These are phyloP conservation scores for Tipula lateralis DNA, from an alignment of 2,888 invertebrate genomes.

Conservation along the genomic window DNA sequence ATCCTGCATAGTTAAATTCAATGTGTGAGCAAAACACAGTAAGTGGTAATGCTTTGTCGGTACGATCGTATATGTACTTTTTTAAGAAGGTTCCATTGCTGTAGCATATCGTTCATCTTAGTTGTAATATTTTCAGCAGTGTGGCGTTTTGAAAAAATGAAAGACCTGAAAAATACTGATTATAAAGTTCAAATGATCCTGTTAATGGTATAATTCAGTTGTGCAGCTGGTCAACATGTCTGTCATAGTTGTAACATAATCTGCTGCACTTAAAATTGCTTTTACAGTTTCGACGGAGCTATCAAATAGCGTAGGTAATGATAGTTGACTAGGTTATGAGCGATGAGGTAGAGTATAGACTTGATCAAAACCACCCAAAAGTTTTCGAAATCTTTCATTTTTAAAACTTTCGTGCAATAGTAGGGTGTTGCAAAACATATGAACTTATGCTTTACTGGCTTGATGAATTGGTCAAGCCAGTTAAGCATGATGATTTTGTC, in stretches of 20 bases:
- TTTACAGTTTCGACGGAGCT: background rate
- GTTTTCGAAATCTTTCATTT: conserved; percentile 36
- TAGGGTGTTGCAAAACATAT: too few relatives aligned
- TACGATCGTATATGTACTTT: conserved; percentile 33
- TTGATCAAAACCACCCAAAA: conserved; percentile 37
- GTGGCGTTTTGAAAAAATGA: background rate
- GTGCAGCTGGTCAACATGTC: background rate
- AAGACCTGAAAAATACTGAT: background rate
- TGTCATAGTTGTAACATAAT: background rate
- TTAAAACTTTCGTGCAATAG: conserved; percentile 29
- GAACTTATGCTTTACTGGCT: too few relatives aligned
- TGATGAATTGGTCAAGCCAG: too few relatives aligned
- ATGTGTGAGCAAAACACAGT: conserved; percentile 36
- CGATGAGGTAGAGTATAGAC: conserved; percentile 38
- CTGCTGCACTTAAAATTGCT: background rate
- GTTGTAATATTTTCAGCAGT: background rate
- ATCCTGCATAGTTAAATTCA: conserved; percentile 34
- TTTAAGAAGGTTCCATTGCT: conserved; percentile 28
- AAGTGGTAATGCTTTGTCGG: conserved; percentile 35
- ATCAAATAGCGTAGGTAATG: background rate
- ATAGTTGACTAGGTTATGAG: conserved; percentile 35
- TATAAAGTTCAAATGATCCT: background rate
- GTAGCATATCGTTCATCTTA: background rate
- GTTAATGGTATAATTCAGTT: background rate
- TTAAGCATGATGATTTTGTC: too few relatives aligned